phyloP scores from a whole-genome alignment of 2,113 vertebrate species.

The Ivindomyrus marchei region DNA sequence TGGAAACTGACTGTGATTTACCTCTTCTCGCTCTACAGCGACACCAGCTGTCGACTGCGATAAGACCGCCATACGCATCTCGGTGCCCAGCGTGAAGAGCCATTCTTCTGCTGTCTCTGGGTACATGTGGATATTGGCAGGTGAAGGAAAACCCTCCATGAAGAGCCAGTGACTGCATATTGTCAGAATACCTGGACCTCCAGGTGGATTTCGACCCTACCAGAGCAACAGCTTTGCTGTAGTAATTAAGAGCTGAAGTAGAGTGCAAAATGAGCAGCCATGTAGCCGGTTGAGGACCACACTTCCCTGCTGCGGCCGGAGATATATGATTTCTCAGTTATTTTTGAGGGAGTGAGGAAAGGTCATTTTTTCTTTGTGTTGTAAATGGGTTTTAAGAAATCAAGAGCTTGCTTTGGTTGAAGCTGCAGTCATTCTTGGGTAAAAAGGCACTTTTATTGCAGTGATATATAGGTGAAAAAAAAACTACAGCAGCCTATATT shows the following conservation, averaged over 20 bases:
- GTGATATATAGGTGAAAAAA: neutral
- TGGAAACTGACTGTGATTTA: neutral
- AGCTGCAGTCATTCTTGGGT: neutral
- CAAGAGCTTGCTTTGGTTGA: neutral
- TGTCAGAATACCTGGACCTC: neutral
- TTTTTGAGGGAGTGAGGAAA: neutral
- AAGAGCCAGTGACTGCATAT: neutral
- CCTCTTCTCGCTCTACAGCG: neutral
- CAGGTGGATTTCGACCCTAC: neutral
- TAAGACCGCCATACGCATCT: neutral
- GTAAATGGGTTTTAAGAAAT: neutral
- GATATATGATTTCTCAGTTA: neutral
- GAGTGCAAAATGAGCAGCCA: neutral
- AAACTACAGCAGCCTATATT: neutral
- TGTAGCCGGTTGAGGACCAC: neutral
- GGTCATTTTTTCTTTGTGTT: neutral
- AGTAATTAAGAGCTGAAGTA: neutral
- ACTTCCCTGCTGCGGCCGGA: neutral
- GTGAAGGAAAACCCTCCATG: neutral
- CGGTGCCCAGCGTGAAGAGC: neutral
- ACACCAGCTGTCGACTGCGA: neutral
- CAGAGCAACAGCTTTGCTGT: neutral
- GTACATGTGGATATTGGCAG: neutral
- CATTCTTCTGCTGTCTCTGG: neutral
- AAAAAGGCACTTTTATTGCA: neutral